Conservation (phyloP, 2,797 vertebrate species). For the Pitangus sulphuratus region DNA sequence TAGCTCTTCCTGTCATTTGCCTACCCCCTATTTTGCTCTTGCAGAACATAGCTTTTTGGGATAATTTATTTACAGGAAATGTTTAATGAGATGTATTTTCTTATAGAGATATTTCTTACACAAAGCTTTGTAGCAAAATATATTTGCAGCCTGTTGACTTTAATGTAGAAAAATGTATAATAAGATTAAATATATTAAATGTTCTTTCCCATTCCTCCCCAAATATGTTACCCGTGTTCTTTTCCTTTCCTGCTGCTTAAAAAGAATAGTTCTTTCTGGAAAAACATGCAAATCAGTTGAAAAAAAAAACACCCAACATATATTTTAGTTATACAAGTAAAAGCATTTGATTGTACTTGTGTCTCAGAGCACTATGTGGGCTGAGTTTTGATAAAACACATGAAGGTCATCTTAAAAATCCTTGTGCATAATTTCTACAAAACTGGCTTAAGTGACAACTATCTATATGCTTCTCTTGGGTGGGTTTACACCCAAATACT, state of each 20-base stretch:
- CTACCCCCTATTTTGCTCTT: slow-evolving; percentile 19
- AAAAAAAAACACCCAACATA: not conserved
- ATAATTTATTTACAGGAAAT: slow-evolving; percentile 85
- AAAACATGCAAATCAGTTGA: not conserved
- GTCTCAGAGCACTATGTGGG: not conserved
- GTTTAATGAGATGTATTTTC: slow-evolving; percentile 85
- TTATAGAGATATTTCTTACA: slow-evolving; percentile 84
- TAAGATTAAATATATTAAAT: slow-evolving; percentile 84
- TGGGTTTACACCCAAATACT: not conserved
- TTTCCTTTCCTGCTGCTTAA: slow-evolving; percentile 47
- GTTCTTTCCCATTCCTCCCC: slow-evolving; percentile 23
- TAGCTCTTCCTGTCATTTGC: slow-evolving; percentile 7
- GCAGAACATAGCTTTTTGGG: slow-evolving; percentile 72
- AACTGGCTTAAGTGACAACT: not conserved
- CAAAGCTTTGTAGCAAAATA: slow-evolving; percentile 82
- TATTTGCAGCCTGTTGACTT: slow-evolving; percentile 79
- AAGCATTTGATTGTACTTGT: not conserved
- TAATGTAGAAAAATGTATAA: slow-evolving; percentile 82
- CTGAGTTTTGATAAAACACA: not conserved
- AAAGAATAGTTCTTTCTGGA: not conserved
- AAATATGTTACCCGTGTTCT: slow-evolving; percentile 28
- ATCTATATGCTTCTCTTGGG: not conserved
- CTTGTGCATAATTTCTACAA: not conserved
- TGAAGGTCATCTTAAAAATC: not conserved
- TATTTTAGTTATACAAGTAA: not conserved